Conservation (phyloP, 1,140 invertebrate genomes). For the Diorhabda elongata region DNA sequence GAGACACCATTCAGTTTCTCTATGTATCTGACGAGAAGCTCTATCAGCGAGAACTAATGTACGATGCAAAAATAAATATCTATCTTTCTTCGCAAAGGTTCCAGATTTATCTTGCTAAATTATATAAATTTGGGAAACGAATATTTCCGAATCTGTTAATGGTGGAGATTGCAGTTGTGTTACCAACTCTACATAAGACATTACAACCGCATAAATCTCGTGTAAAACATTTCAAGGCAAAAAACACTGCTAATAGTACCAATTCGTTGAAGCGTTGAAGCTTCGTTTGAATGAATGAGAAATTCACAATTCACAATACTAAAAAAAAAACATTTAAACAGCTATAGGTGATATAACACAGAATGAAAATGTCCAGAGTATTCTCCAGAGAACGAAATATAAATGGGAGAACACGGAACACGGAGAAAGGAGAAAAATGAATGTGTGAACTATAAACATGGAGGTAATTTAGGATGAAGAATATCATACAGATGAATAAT, state of each 20-base stretch:
- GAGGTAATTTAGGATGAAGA: no score
- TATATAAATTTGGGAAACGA: constrained; percentile 25
- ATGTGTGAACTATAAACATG: no score
- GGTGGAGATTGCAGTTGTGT: constrained; percentile 11
- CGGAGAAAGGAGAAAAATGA: no score
- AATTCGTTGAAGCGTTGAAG: constrained; percentile 17
- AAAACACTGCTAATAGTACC: constrained; percentile 16
- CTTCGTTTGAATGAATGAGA: no score
- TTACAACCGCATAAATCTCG: constrained; percentile 3
- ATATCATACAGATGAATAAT: no score
- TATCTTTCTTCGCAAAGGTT: constrained; percentile 37
- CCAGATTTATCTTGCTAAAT: constrained; percentile 32
- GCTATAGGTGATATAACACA: no score
- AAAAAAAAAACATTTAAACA: no score
- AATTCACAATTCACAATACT: no score
- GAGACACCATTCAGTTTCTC: constrained; percentile 20
- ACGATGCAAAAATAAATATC: constrained; percentile 31
- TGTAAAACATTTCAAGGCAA: constrained; percentile 22
- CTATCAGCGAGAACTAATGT: constrained; percentile 34
- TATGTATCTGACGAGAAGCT: constrained; percentile 26
- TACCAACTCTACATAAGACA: constrained; percentile 14
- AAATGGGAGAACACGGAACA: no score
- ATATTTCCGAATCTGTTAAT: constrained; percentile 33
- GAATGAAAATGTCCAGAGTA: no score
- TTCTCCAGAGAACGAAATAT: no score